phyloP scores from a whole-genome alignment of 2,797 vertebrate species.

The Semaprochilodus insignis region DNA sequence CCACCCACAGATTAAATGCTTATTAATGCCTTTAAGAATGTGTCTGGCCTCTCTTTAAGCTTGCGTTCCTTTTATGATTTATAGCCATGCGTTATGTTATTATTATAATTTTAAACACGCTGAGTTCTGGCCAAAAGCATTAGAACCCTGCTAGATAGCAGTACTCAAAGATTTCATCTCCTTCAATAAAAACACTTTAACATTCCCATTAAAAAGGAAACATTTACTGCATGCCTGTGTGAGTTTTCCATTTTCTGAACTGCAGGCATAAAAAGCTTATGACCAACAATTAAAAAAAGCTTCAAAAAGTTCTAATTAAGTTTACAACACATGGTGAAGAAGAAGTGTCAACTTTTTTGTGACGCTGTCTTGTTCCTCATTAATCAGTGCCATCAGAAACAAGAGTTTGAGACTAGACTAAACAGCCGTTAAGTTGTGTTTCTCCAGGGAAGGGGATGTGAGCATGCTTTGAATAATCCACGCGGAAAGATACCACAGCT shows the following conservation, averaged over 20 bases:
- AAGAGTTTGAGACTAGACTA: conserved; percentile 53
- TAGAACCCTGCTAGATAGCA: conserved; percentile 10
- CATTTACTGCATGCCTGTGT: neutral
- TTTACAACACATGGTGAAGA: conserved; percentile 10
- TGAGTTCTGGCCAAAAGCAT: conserved; percentile 12
- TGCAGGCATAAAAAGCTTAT: neutral
- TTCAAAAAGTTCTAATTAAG: conserved; percentile 37
- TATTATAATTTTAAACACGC: neutral
- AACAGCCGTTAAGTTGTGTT: conserved; percentile 44
- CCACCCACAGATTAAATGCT: conserved; percentile 48
- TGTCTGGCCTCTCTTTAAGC: conserved; percentile 18
- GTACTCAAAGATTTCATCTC: conserved; percentile 23
- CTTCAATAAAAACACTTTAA: conserved; percentile 11
- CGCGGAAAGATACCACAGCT: conserved; percentile 54
- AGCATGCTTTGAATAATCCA: conserved; percentile 58
- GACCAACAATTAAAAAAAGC: neutral
- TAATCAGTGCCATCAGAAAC: conserved; percentile 59
- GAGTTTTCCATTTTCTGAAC: conserved; percentile 13
- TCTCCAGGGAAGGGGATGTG: conserved; percentile 43
- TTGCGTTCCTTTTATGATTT: neutral
- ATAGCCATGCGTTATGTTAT: neutral
- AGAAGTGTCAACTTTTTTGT: conserved; percentile 46
- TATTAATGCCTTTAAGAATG: conserved; percentile 32
- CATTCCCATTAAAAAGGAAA: conserved; percentile 14
- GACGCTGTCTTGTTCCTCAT: conserved; percentile 53